Base-by-base conservation (phyloP, 64 coral and sea anemone genomes). In the Porites lutea region DNA sequence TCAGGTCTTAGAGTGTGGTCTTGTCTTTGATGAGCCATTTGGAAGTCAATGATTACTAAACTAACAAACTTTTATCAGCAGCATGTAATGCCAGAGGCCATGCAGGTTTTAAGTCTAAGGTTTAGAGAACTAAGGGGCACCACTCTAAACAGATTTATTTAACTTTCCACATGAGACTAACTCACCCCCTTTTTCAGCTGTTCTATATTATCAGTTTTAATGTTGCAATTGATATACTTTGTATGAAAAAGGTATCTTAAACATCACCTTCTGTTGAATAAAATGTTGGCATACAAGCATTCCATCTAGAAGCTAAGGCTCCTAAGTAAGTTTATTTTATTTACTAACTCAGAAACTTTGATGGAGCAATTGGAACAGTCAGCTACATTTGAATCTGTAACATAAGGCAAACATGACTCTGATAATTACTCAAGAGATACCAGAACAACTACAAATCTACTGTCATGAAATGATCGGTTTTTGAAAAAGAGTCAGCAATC, bases 11-110 rank as follows among this genome's bases (percentile, higher is more conserved):
- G 79, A 68, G 68, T 71, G 88, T 82, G 90, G 90, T 65, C 45
- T 84, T 51, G 81, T 92, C 52, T 89, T 94, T 89, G 77, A 94
- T 89, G 86, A 65, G n/a, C 19, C 65, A 13, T 83, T 58, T 94
- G 86, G 75, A 44, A 72, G 22, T 48, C 4, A 79, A 93, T 82
- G 76, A 74, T 82, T 74, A 44, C 20, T 23, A 79, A 93, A 43
- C 47, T 93, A 52, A 87, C 84, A 78, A 53, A 59, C 16, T 88
- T 79, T 64, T 93, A 79, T 51, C 85, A 72, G 50, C 37, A 78
- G 79, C 83, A 93, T 88, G 47, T 79, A 50, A 77, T 79, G 23
- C 83, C 55, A 7, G 43, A 83, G 14, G 69, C 59, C 65, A 52
- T 64, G 54, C 3, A 57, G 54, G 7, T 57, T 57, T 57, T 57